These are phyloP conservation scores for Actenoides lindsayi DNA, from an alignment of 2,113 vertebrate genomes.

Conservation along the genomic window DNA sequence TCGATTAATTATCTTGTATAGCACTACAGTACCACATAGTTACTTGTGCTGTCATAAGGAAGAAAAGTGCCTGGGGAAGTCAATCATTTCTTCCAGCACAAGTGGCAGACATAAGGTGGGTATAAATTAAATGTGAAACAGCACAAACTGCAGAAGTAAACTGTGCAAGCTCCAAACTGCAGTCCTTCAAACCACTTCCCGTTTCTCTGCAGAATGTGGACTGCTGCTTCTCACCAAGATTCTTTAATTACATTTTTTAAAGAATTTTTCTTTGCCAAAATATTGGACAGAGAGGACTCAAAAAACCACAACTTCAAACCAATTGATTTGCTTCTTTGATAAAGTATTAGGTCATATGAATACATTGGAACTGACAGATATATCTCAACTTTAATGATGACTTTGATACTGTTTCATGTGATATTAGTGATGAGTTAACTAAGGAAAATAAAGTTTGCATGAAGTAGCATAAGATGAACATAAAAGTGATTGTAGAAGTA, in stretches of 20 bases:
- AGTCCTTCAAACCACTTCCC: background rate
- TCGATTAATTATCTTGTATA: background rate
- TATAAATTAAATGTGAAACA: background rate
- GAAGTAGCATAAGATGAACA: background rate
- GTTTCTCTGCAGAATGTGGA: background rate
- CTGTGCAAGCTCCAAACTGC: background rate
- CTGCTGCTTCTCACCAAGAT: background rate
- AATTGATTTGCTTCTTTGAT: background rate
- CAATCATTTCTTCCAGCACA: background rate
- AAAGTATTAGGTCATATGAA: background rate
- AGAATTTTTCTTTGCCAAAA: background rate
- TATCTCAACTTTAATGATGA: background rate
- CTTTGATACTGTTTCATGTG: background rate
- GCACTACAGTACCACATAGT: background rate
- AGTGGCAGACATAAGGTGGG: fast-evolving
- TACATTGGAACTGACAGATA: background rate
- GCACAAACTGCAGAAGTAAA: background rate
- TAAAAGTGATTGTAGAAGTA: background rate
- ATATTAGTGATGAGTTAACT: background rate
- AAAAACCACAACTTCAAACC: background rate
- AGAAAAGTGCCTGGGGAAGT: background rate
- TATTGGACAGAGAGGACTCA: background rate
- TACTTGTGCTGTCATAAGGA: background rate
- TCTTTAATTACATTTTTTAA: background rate
- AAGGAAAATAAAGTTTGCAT: background rate